phyloP scores from a whole-genome alignment of 2,113 vertebrate genomes.

The Craseonycteris thonglongyai region DNA sequence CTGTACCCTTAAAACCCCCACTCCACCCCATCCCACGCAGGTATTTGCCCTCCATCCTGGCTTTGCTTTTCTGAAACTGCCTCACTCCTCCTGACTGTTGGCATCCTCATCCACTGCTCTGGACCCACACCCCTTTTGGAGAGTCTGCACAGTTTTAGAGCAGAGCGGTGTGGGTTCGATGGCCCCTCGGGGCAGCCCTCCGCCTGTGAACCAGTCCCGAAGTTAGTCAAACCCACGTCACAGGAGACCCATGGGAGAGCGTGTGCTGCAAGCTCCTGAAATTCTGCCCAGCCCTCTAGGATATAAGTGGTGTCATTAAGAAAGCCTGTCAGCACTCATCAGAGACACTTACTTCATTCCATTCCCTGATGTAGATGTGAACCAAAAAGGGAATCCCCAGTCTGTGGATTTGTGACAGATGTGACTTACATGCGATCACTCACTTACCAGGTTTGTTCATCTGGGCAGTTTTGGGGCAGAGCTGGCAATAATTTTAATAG shows the following conservation, averaged over 20 bases:
- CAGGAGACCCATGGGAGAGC: not conserved
- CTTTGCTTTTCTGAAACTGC: not conserved
- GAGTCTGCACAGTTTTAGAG: not conserved
- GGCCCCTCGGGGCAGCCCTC: not conserved
- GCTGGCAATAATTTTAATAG: not conserved
- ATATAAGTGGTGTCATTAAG: not conserved
- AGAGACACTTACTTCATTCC: not conserved
- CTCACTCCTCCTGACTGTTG: accelerated
- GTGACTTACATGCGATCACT: not conserved
- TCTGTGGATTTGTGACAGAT: not conserved
- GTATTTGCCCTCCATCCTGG: not conserved
- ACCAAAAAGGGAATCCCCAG: not conserved
- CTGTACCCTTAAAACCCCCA: not conserved
- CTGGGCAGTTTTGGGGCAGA: not conserved
- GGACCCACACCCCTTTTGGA: not conserved
- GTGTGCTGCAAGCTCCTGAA: not conserved
- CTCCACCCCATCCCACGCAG: not conserved
- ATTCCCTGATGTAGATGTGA: not conserved
- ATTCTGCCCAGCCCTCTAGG: not conserved
- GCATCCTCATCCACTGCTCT: not conserved
- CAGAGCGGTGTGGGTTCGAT: not conserved
- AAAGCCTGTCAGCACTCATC: not conserved
- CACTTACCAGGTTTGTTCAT: not conserved
- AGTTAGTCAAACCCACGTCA: not conserved
- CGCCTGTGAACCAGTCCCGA: not conserved